phyloP scores from a whole-genome alignment of 1,140 invertebrate species.

The Ctenoplectra terminalis region DNA sequence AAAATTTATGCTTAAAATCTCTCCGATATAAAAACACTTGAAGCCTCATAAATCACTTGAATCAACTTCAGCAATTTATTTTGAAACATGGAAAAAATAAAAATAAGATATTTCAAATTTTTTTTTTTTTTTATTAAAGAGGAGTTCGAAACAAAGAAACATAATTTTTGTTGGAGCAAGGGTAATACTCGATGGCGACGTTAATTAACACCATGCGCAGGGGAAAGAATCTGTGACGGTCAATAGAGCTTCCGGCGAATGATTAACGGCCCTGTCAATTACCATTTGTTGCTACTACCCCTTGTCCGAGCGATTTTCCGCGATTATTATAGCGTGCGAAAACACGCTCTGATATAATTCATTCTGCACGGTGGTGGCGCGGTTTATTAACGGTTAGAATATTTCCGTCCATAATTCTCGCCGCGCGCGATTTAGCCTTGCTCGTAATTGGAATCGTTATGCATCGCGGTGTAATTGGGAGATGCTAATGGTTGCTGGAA shows the following conservation, averaged over 20 bases:
- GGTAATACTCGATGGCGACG: constrained; percentile 61
- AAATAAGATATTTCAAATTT: too few species aligned
- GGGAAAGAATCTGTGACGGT: constrained; percentile 56
- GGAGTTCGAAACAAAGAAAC: neutral
- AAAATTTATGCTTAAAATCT: too few species aligned
- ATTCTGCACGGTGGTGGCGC: neutral
- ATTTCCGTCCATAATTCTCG: constrained; percentile 28
- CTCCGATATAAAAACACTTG: too few species aligned
- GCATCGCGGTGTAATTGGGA: constrained; percentile 12
- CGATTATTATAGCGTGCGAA: constrained; percentile 62
- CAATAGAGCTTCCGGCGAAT: constrained; percentile 72
- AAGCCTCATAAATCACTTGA: too few species aligned
- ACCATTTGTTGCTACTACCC: constrained; percentile 59
- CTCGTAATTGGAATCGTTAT: constrained; percentile 25
- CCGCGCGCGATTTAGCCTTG: constrained; percentile 10
- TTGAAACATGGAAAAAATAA: too few species aligned
- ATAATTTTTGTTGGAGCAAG: constrained; percentile 16
- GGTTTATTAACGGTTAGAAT: constrained; percentile 48
- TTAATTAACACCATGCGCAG: constrained; percentile 70
- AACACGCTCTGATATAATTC: constrained; percentile 38
- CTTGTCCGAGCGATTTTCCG: constrained; percentile 67
- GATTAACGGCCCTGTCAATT: constrained; percentile 74
- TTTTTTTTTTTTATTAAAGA: neutral
- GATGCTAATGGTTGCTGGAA: neutral
- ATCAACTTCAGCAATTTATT: too few species aligned